Percentiles rank a stretch among this genome's conserved stretches.
These are phyloP conservation scores for Bergia sp. DNA, from an alignment of 92 coral and sea anemone species.

Conservation along the genomic window DNA sequence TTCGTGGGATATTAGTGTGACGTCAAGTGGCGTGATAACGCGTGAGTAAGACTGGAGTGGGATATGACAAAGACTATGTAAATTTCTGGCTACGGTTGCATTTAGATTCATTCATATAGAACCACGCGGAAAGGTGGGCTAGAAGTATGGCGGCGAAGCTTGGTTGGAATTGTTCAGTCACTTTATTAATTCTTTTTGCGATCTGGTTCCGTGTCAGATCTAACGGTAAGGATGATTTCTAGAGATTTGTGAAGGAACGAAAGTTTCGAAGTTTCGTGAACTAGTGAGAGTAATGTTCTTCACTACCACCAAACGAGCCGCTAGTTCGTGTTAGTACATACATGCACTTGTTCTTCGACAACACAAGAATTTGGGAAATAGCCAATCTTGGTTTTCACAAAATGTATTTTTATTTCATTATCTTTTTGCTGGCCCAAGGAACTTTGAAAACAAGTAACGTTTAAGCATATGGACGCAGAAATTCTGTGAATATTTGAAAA, in stretches of 20 bases:
- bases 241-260: background rate
- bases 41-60: background rate
- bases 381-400: background rate
- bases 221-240: conserved; percentile 1
- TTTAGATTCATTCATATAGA: conserved; percentile 27
- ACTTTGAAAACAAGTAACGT: background rate
- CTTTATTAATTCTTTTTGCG: background rate
- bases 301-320: background rate
- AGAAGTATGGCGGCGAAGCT: conserved; percentile 22
- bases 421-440: background rate
- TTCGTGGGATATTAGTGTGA: conserved; percentile 36
- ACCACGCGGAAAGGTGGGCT: conserved; percentile 26
- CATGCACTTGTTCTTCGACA: background rate
- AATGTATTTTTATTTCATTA: background rate
- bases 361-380: background rate
- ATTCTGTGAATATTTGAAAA: conserved; percentile 17
- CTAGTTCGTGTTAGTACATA: background rate
- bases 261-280: background rate
- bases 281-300: background rate
- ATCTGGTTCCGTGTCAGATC: conserved; percentile 11
- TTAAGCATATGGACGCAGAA: conserved; percentile 1
- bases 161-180: conserved; percentile 11
- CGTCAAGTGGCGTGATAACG: conserved; percentile 44
- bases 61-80: conserved; percentile 22
- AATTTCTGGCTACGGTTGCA: conserved; percentile 29